phyloP scores from a whole-genome alignment of 2,797 vertebrate species.

The Micromesistius poutassou region DNA sequence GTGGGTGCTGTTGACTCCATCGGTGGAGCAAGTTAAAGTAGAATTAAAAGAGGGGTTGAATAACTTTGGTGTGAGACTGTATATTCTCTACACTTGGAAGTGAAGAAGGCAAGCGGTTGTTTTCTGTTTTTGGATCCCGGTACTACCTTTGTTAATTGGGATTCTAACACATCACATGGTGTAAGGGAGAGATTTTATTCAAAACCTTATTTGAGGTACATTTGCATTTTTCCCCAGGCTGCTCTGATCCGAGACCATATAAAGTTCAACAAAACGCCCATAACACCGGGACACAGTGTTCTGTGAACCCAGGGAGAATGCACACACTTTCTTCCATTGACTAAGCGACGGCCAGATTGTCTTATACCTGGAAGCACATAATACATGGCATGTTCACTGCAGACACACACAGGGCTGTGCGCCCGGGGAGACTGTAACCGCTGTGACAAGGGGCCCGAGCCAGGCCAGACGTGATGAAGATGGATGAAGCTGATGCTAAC shows the following conservation, averaged over 20 bases:
- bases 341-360: neutral
- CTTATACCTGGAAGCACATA: neutral
- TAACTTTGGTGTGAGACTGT: neutral
- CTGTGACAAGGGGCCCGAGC: conserved; percentile 11
- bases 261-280: neutral
- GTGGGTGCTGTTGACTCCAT: neutral
- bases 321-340: neutral
- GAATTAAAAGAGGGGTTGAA: neutral
- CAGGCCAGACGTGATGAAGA: conserved; percentile 67
- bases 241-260: neutral
- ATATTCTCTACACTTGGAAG: neutral
- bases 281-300: neutral
- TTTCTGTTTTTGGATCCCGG: neutral
- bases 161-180: neutral
- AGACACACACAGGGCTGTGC: neutral
- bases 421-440: neutral
- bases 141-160: neutral
- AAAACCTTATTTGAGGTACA: neutral
- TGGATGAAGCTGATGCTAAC: conserved; percentile 51
- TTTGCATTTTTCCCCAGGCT: neutral
- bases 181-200: neutral
- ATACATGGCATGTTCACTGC: neutral
- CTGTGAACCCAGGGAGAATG: neutral
- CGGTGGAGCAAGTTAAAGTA: neutral
- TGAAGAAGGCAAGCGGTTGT: neutral